A percentile compares a stretch with the other conserved stretches of the same genome.
These are phyloP conservation scores for Agrotis clavis DNA, from an alignment of 2,888 invertebrate species.

Conservation along the genomic window DNA sequence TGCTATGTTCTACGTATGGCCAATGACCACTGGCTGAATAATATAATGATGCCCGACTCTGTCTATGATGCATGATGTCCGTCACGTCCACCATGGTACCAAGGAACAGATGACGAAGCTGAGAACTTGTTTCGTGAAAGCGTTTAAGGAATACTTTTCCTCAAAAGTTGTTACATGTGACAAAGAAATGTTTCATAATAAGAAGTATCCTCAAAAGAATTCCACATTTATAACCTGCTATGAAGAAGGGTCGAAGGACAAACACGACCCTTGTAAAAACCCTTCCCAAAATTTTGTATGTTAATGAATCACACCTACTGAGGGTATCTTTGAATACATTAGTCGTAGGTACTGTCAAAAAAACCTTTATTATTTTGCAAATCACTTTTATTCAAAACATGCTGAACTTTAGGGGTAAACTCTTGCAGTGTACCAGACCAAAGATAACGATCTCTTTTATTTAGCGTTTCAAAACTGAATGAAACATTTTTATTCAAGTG, in stretches of 20 bases:
- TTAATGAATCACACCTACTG: conserved; percentile 39
- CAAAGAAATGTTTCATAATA: not conserved
- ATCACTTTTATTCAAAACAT: conserved; percentile 26
- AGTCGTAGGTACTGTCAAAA: conserved; percentile 7
- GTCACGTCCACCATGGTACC: conserved; percentile 43
- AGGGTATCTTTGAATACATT: conserved; percentile 46
- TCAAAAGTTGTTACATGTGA: not conserved
- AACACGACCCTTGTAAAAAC: conserved; percentile 18
- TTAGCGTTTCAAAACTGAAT: conserved; percentile 43
- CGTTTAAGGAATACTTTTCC: not conserved
- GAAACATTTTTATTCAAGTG: conserved; percentile 41
- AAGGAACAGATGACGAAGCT: not conserved
- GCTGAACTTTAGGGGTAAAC: conserved; percentile 29
- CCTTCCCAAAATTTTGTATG: conserved; percentile 33
- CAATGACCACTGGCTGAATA: conserved; percentile 34
- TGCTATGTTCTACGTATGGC: conserved; percentile 12
- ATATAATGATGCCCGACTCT: conserved; percentile 15
- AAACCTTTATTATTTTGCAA: conserved; percentile 33
- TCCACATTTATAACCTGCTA: conserved; percentile 20
- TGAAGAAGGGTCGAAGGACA: conserved; percentile 17
- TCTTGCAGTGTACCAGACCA: conserved; percentile 31
- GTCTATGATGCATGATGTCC: conserved; percentile 27
- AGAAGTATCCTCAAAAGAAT: conserved; percentile 27
- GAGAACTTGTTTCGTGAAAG: conserved; percentile 9
- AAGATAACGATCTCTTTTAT: conserved; percentile 46